These are phyloP conservation scores for Orthosia gothica DNA, from an alignment of 2,888 invertebrate species.

Conservation along the genomic window DNA sequence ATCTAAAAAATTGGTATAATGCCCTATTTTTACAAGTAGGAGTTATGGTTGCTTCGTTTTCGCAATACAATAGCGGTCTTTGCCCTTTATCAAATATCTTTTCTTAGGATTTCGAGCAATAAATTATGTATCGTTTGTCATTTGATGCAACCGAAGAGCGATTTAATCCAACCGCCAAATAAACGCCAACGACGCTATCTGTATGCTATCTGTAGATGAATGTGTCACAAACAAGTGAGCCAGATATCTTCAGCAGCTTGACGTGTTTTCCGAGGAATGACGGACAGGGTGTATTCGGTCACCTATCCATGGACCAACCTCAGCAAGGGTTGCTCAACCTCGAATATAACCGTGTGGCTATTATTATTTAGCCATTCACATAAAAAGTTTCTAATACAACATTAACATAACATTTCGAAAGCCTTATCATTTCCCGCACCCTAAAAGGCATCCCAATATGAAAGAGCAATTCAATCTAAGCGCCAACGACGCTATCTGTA, in stretches of 20 bases:
- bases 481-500: slow-evolving; percentile 81
- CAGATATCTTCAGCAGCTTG: slow-evolving; percentile 77
- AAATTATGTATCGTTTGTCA: not conserved
- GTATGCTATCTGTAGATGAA: slow-evolving; percentile 81
- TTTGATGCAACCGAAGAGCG: not conserved
- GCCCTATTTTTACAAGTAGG: not conserved
- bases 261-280: too few species aligned
- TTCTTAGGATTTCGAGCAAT: not conserved
- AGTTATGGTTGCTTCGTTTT: not conserved
- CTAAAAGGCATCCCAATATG: slow-evolving; percentile 17
- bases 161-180: not conserved
- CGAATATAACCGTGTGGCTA: too few species aligned
- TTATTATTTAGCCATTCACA: too few species aligned
- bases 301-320: too few species aligned
- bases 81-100: not conserved
- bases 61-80: not conserved
- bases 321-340: too few species aligned
- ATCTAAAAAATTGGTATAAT: slow-evolving; percentile 2
- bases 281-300: too few species aligned
- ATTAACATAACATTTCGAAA: not conserved
- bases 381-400: too few species aligned
- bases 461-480: slow-evolving; percentile 78
- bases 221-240: slow-evolving; percentile 80
- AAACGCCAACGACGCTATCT: slow-evolving; percentile 72
- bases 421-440: not conserved